Base-by-base conservation (phyloP, 2,888 invertebrate species). In the Boloria selene region DNA sequence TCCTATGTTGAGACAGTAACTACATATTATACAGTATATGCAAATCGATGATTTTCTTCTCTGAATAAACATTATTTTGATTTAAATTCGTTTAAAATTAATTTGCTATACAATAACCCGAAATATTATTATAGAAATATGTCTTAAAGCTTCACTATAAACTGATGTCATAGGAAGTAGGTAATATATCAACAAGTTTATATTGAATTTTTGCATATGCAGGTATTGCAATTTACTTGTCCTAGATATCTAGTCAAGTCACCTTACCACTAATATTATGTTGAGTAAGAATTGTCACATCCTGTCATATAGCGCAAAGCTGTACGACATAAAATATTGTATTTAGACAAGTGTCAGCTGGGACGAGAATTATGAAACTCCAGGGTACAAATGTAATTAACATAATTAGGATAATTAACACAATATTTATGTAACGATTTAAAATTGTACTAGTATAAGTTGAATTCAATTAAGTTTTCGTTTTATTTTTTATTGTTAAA, bases 211-310 rank as follows among this genome's bases (percentile, higher is more conserved):
- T 47, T 58, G 26, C 58, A 47, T 59, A 50, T 53, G 50, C 54
- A 60, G 64, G 16, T 61, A 67, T 69, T 70, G 66, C 66, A 65
- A 31, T 64, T 70, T 66, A 60, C 65, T 61, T 71, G 72, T 71
- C 66, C 72, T 65, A 72, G 68, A 69, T 70, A 65, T 65, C 56
- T 31, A 49, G 58, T 66, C 50, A 65, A 65, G 54, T 44, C 47
- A 26, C 52, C 60, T 59, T 47, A 67, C 47, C n/a, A 42, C 50
- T 63, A 55, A 61, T 53, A 58, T 44, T 18, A 62, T 56, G 61
- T 74, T 72, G 64, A 50, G 71, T 69, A 74, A 73, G 70, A 71
- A 65, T 70, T 70, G 55, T 64, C 61, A 71, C 72, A 73, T 74
- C 72, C 70, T 70, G 71, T 74, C 59, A 53, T 69, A 55, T 64